Percentiles rank a stretch among this genome's conserved stretches.
Evolutionary conservation across 2,797 vertebrate species (phyloP).

Genomic region (Bothrops alternatus): DNA sequence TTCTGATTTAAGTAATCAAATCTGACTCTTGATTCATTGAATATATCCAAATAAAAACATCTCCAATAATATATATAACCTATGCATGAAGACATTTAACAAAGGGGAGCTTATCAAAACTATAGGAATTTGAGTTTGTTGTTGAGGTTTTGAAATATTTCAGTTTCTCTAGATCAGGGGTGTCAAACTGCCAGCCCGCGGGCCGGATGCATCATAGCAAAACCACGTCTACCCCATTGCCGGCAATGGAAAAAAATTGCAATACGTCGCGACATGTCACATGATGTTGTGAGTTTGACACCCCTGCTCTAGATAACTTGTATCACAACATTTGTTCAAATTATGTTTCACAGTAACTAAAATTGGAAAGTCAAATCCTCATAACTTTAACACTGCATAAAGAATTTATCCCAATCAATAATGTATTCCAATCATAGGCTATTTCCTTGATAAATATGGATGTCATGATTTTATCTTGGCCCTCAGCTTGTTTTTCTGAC

Average conservation of each 20-base stretch:
- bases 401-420: not conserved
- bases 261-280: too few species aligned
- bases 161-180: not conserved
- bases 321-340: not conserved
- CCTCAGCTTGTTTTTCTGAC: not conserved
- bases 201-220: too few species aligned
- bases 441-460: not conserved
- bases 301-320: too few species aligned
- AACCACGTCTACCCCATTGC: too few species aligned
- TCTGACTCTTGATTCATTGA: not conserved
- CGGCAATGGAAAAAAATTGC: too few species aligned
- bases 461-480: not conserved
- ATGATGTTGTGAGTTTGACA: too few species aligned
- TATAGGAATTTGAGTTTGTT: not conserved
- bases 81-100: not conserved
- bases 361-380: not conserved
- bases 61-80: not conserved
- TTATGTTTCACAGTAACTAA: not conserved
- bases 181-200: too few species aligned
- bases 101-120: not conserved
- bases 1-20: not conserved
- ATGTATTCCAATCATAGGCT: not conserved
- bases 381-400: not conserved
- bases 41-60: not conserved
- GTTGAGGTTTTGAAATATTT: not conserved